Percentiles rank a stretch among this genome's conserved stretches.
Evolutionary conservation across 2,797 vertebrate species (phyloP).

Genomic region (Coreius guichenoti): DNA sequence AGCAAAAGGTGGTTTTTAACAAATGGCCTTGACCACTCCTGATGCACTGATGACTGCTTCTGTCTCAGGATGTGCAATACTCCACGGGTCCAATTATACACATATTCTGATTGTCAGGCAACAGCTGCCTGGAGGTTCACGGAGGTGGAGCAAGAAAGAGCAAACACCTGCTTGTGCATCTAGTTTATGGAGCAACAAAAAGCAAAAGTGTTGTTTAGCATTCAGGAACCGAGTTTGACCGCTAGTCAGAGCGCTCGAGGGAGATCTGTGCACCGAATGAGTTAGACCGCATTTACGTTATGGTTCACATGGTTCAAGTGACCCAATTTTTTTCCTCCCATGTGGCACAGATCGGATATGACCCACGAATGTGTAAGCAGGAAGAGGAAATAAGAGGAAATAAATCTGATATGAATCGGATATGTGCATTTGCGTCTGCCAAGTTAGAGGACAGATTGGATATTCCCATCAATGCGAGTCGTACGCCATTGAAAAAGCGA

Average conservation of each 20-base stretch:
- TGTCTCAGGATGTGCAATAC: neutral
- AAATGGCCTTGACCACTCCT: neutral
- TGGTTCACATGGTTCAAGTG: too few relatives aligned
- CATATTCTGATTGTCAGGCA: neutral
- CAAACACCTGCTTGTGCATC: neutral
- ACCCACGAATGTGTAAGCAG: too few relatives aligned
- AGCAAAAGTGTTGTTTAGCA: neutral
- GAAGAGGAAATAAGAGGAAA: too few relatives aligned
- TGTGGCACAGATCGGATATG: too few relatives aligned
- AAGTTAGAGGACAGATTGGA: too few relatives aligned
- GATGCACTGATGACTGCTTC: neutral
- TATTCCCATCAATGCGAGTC: too few relatives aligned
- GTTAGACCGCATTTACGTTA: neutral
- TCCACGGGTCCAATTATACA: constrained; percentile 35
- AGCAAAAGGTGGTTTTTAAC: neutral
- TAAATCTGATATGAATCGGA: too few relatives aligned
- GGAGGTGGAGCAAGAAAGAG: neutral
- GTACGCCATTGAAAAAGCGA: too few relatives aligned
- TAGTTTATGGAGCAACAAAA: neutral
- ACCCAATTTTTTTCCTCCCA: neutral
- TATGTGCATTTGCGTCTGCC: too few relatives aligned
- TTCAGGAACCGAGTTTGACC: neutral
- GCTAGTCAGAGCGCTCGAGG: neutral
- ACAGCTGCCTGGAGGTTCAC: neutral
- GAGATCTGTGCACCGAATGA: neutral